Evolutionary conservation across 2,888 invertebrate genomes (phyloP), one percentile per base, ranked within the genome.

Genomic region (Zhuqinia jingwanae): DNA sequence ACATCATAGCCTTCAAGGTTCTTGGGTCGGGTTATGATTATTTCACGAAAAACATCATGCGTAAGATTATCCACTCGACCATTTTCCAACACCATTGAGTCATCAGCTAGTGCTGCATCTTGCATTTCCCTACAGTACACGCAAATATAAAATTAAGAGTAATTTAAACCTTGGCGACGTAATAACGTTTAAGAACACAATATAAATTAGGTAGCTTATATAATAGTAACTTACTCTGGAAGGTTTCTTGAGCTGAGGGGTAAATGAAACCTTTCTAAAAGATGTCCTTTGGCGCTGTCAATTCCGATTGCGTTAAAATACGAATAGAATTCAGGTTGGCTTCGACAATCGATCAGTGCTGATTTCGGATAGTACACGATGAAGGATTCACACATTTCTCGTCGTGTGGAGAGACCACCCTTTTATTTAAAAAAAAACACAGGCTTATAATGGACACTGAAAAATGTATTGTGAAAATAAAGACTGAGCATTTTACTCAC

Each of bases 331-430:
- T 90, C 90, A 0, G 89, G 90, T 50, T 90, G 88, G 68, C 96
- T 96, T 92, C 96, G 96, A 92, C 97, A 97, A 0, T 96, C 96
- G 0, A 96, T 95, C 11, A 97, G 93, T 76, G 95, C 94, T 0
- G 96, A 96, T 83, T 96, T 94, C 0, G 97, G 97, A 92, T 97
- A 97, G 92, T 97, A 96, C 2, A 96, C 93, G 0, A 97, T 94
- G 92, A 97, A 97, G 0, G 97, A 96, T 3, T 97, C 93, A 91
- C 97, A 97, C 96, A 97, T 97, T 93, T 97, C 97, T 93, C 97
- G 96, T 82, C 95, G 94, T 0, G 96, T 96, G 0, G 97, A 96
- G 92, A 96, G 96, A 13, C 96, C 96, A 1, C 97, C 97, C 92
- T 92, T 80, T 11, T 13, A 6, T 36, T 36, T 36, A 36, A 36